phyloP scores from a whole-genome alignment of 2,888 invertebrate species.

The Sinopyrophorus schimmeli region DNA sequence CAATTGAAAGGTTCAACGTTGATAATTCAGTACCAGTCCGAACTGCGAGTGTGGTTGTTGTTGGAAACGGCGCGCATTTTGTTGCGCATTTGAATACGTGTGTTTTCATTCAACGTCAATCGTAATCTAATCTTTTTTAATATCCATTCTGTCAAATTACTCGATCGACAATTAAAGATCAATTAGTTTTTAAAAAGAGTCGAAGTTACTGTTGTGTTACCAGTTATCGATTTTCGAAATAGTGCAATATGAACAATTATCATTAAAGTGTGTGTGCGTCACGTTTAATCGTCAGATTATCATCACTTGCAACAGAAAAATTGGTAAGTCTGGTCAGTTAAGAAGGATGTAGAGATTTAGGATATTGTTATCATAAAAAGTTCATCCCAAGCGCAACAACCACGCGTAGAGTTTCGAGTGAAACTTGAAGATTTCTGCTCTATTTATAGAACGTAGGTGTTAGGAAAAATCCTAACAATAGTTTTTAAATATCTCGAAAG shows the following conservation, averaged over 20 bases:
- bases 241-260: slow-evolving; percentile 12
- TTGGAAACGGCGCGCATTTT: slow-evolving; percentile 19
- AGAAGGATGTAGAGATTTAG: too few relatives aligned
- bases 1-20: slow-evolving; percentile 24
- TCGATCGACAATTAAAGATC: background rate
- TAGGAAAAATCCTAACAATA: slow-evolving; percentile 4
- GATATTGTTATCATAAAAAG: background rate
- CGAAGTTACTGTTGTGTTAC: background rate
- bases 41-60: slow-evolving; percentile 6
- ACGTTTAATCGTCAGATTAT: slow-evolving; percentile 18
- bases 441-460: slow-evolving; percentile 5
- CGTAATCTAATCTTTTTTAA: too few relatives aligned
- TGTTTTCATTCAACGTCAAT: slow-evolving; percentile 14
- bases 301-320: slow-evolving; percentile 8
- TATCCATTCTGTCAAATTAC: too few relatives aligned
- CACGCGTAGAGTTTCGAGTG: too few relatives aligned
- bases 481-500: slow-evolving; percentile 8
- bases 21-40: slow-evolving; percentile 25
- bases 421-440: slow-evolving; percentile 14
- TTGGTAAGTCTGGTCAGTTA: slow-evolving; percentile 22
- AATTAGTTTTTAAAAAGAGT: background rate
- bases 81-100: slow-evolving; percentile 27
- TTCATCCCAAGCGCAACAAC: too few relatives aligned
- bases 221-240: background rate
- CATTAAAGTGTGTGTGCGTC: slow-evolving; percentile 23